Evolutionary conservation across 2,888 invertebrate species (phyloP).

Genomic region (Eupithecia vulgata): DNA sequence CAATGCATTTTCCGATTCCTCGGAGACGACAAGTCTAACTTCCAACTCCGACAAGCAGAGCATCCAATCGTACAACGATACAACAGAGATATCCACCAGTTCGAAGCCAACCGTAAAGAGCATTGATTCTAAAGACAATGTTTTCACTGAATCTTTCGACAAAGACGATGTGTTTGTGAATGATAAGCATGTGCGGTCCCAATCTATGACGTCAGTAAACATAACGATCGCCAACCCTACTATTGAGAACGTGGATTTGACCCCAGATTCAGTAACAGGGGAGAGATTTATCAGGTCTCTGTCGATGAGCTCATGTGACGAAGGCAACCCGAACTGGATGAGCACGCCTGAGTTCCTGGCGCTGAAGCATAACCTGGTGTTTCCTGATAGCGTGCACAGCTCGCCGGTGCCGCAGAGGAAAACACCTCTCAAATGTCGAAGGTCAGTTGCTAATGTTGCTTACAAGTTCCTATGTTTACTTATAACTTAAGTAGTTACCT

Average conservation of each 20-base stretch:
- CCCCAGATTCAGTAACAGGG: slow-evolving; percentile 85
- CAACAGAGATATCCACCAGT: slow-evolving; percentile 71
- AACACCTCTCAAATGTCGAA: slow-evolving; percentile 85
- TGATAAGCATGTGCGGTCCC: slow-evolving; percentile 80
- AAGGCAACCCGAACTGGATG: slow-evolving; percentile 91
- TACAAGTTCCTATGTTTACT: no score
- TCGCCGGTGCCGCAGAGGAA: slow-evolving; percentile 89
- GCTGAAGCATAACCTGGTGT: slow-evolving; percentile 90
- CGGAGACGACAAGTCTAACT: slow-evolving; percentile 80
- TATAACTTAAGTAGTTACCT: no score
- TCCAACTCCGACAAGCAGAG: slow-evolving; percentile 82
- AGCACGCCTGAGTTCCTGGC: slow-evolving; percentile 91
- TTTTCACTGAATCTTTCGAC: slow-evolving; percentile 62
- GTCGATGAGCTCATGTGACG: slow-evolving; percentile 87
- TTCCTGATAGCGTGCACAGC: slow-evolving; percentile 91
- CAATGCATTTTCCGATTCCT: slow-evolving; percentile 80
- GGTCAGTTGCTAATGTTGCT: slow-evolving; percentile 59
- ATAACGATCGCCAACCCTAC: slow-evolving; percentile 89
- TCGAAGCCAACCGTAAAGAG: slow-evolving; percentile 75
- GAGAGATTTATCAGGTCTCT: slow-evolving; percentile 85
- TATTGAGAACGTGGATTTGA: slow-evolving; percentile 88
- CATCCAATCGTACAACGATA: slow-evolving; percentile 75
- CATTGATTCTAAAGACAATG: slow-evolving; percentile 69
- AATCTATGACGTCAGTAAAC: slow-evolving; percentile 86
- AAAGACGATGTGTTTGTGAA: slow-evolving; percentile 74